These are phyloP conservation scores for Oscheius myriophilus DNA, from an alignment of 2,888 invertebrate species.

Conservation along the genomic window DNA sequence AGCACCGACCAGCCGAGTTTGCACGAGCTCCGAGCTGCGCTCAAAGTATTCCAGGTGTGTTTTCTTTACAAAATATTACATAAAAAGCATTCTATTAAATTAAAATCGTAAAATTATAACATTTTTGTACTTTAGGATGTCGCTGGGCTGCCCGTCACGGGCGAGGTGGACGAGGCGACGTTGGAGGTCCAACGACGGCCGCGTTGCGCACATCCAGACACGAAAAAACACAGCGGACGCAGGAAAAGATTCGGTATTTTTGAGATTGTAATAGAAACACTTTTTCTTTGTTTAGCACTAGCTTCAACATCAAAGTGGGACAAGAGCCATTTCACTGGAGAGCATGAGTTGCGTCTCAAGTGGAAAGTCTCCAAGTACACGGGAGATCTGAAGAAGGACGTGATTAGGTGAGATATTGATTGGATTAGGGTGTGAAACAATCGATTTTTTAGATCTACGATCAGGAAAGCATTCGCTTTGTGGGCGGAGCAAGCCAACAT, in stretches of 20 bases:
- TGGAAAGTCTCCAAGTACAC: slow-evolving; percentile 69
- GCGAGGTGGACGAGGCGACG: slow-evolving; percentile 60
- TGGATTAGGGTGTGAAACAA: background rate
- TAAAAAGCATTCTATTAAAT: too few species aligned
- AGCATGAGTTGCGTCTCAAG: slow-evolving; percentile 53
- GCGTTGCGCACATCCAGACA: slow-evolving; percentile 64
- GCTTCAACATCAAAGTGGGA: slow-evolving; percentile 48
- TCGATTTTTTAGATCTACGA: slow-evolving; percentile 37
- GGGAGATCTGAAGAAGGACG: slow-evolving; percentile 61
- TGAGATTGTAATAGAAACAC: background rate
- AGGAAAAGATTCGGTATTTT: slow-evolving; percentile 49
- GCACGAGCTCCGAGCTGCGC: slow-evolving; percentile 56
- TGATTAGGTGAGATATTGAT: slow-evolving; percentile 50
- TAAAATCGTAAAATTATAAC: too few species aligned
- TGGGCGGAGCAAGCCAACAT: slow-evolving; percentile 76
- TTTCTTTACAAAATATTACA: background rate
- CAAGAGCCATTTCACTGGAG: slow-evolving; percentile 41
- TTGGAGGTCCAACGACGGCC: slow-evolving; percentile 53
- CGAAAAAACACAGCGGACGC: slow-evolving; percentile 24
- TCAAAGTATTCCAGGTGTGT: slow-evolving; percentile 51
- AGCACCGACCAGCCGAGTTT: slow-evolving; percentile 49
- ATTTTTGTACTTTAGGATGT: slow-evolving; percentile 56
- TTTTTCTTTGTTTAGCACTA: slow-evolving; percentile 27
- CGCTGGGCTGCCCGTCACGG: slow-evolving; percentile 61
- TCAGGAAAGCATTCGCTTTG: slow-evolving; percentile 76